These are phyloP conservation scores for Montipora capricornis DNA, from an alignment of 64 coral and sea anemone species.

Conservation along the genomic window DNA sequence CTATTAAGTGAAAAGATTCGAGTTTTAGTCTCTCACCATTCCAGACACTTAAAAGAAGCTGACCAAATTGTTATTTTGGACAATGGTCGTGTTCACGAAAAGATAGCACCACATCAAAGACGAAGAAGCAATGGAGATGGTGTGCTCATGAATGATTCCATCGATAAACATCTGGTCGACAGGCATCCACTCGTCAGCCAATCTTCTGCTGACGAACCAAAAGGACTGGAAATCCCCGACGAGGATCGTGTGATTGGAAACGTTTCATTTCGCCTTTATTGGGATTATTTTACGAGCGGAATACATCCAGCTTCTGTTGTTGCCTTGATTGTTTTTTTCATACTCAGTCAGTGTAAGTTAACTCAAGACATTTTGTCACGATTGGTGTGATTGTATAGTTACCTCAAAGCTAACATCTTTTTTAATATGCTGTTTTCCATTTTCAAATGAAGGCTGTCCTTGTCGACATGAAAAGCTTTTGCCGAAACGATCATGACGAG, in stretches of 20 bases:
- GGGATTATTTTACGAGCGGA: conserved; percentile 28
- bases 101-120: not conserved
- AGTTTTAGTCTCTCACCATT: conserved; percentile 18
- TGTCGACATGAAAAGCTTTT: too few relatives aligned
- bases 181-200: not conserved
- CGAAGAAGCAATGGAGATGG: not conserved
- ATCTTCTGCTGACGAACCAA: not conserved
- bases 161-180: not conserved
- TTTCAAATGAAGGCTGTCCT: too few relatives aligned
- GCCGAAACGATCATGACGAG: too few relatives aligned
- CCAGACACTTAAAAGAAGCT: not conserved
- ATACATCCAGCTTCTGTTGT: not conserved
- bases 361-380: too few relatives aligned
- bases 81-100: not conserved
- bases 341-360: conserved; percentile 8
- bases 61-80: conserved; percentile 35
- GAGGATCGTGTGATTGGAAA: conserved; percentile 17
- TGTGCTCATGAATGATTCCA: not conserved
- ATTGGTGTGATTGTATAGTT: too few relatives aligned
- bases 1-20: not conserved
- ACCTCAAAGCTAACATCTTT: too few relatives aligned
- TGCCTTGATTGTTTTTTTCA: not conserved
- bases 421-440: too few relatives aligned
- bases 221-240: not conserved
- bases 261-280: conserved; percentile 12